Evolutionary conservation across 2,113 vertebrate species (phyloP).

Genomic region (Brachyistius frenatus): DNA sequence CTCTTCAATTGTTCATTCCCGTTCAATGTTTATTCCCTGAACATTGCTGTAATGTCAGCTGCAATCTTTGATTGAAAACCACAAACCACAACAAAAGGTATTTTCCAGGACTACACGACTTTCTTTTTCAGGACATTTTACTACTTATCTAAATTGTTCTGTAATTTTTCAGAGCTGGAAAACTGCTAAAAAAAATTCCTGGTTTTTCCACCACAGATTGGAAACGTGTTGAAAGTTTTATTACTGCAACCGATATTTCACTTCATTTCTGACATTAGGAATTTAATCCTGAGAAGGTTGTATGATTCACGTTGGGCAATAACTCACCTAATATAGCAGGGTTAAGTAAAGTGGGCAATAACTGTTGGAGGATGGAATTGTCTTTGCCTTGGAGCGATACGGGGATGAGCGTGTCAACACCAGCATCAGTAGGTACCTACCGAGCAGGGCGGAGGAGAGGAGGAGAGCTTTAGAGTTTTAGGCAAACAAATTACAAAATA

Average conservation of each 20-base stretch:
- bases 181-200: too few relatives aligned
- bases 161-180: too few relatives aligned
- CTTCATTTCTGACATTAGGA: background rate
- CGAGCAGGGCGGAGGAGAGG: slow-evolving; percentile 9
- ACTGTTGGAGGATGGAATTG: slow-evolving; percentile 81
- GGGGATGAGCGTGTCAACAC: slow-evolving; percentile 78
- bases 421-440: slow-evolving; percentile 72
- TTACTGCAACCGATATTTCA: background rate
- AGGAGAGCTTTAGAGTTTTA: background rate
- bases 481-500: background rate
- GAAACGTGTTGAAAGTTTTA: background rate
- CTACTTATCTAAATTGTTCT: too few relatives aligned
- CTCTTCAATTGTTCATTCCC: too few relatives aligned
- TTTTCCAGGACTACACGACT: too few relatives aligned
- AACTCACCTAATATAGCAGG: slow-evolving; percentile 86
- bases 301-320: background rate
- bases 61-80: too few relatives aligned
- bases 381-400: slow-evolving; percentile 84
- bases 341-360: slow-evolving; percentile 87
- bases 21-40: too few relatives aligned
- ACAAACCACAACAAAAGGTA: too few relatives aligned
- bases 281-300: background rate
- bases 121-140: too few relatives aligned
- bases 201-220: too few relatives aligned
- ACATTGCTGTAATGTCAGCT: too few relatives aligned